Base-by-base conservation (phyloP, 2,113 vertebrate species). In the Rhineura floridana region DNA sequence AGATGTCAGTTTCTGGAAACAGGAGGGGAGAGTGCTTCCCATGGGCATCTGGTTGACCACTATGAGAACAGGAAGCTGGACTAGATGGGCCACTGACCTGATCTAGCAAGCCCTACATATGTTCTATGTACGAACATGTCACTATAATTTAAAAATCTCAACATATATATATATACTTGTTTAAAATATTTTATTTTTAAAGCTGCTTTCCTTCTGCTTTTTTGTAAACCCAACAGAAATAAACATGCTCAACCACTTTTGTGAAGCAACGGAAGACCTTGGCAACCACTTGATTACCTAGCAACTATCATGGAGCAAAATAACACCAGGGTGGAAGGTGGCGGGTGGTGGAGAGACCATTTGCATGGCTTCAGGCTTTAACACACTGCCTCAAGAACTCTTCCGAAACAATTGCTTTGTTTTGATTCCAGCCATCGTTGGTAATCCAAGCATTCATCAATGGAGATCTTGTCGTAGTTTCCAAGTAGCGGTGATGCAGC, bases 361-460 rank as follows among this genome's bases (percentile, higher is more conserved):
- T 4, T 85, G 30, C 12, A 75, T 50, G 15, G 21, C 48, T 87
- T 72, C 3, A 72, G 65, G 44, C n/a, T 67, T 86, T 67, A 17
- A 86, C 62, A 69, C 19, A 55, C 59, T 50, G 46, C 21, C 36
- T 10, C 33, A 33, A 82, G 36, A 39, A 5, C 17, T 73, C 69
- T 87, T 9, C 50, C 11, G 44, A 39, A 62, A 50, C 25, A 6
- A 65, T 90, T 77, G 11, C 39, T 42, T 42, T 39, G 69, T 59
- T 92, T 89, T 86, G 62, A 55, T 81, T 93, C 90, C 46, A 17
- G 30, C 28, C 80, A 10, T 62, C 81, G 48, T 25, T 89, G 81
- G 21, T 63, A n/a, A 48, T 19, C 1, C 46, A 46, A 48, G 13
- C 70, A 89, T 15, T n/a, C 8, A 62, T 79, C 72, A 87, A 2